Conservation (phyloP, 2,797 vertebrate species). For the Podarcis lilfordi region DNA sequence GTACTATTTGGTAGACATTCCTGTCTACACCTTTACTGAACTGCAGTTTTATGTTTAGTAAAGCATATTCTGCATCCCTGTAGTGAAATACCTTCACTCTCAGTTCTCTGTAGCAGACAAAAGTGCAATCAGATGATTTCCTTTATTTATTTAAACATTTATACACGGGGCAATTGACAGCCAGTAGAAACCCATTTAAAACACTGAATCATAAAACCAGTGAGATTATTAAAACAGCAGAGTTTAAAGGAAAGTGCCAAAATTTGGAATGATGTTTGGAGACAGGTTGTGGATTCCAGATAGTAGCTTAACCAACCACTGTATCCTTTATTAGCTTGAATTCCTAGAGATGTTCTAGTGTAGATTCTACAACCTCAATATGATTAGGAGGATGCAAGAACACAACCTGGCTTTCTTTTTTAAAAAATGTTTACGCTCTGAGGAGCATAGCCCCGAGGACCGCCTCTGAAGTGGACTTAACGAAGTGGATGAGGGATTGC, state of each 20-base stretch:
- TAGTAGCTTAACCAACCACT: not conserved
- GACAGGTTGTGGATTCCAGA: not conserved
- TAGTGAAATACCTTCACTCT: not conserved
- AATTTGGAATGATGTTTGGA: not conserved
- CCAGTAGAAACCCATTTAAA: not conserved
- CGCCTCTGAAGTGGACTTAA: constrained; percentile 35
- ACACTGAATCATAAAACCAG: not conserved
- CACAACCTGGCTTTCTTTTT: not conserved
- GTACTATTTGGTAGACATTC: not conserved
- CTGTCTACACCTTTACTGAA: not conserved
- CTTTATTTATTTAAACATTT: not conserved
- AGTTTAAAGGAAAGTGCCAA: not conserved
- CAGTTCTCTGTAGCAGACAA: not conserved
- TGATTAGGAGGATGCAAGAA: constrained; percentile 23
- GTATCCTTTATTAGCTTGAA: not conserved
- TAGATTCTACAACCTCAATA: not conserved
- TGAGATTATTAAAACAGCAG: not conserved
- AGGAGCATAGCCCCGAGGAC: constrained; percentile 8
- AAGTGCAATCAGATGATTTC: no score
- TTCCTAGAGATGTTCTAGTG: not conserved
- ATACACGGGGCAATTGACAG: not conserved
- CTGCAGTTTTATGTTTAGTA: not conserved
- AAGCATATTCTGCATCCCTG: not conserved
- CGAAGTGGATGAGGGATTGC: constrained; percentile 11
- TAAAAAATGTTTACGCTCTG: not conserved